Evolutionary conservation across 2,797 vertebrate species (phyloP).

Genomic region (Urocyon cinereoargenteus): DNA sequence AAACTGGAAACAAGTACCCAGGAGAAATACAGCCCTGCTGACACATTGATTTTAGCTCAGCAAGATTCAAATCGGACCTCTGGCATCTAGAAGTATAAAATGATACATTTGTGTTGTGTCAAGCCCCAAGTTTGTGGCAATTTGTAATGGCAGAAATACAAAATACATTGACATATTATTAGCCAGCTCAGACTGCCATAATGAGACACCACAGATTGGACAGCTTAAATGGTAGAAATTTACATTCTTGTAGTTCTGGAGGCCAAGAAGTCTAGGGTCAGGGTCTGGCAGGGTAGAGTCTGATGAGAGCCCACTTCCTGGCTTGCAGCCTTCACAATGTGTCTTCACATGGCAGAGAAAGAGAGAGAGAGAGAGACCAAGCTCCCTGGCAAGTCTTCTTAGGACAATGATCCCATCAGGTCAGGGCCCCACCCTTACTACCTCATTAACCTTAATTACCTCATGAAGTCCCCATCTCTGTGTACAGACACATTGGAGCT

Average conservation of each 20-base stretch:
- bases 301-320: background rate
- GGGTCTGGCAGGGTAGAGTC: background rate
- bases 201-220: background rate
- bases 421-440: background rate
- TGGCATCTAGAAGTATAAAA: background rate
- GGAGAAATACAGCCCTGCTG: background rate
- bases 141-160: background rate
- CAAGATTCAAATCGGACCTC: background rate
- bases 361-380: fast-evolving
- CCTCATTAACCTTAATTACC: background rate
- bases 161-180: background rate
- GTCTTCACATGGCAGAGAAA: no score
- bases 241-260: background rate
- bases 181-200: no score
- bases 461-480: background rate
- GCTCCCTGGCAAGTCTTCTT: background rate
- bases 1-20: background rate
- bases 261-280: background rate
- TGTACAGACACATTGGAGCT: background rate
- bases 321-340: background rate
- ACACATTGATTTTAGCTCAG: background rate
- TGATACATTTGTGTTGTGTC: background rate
- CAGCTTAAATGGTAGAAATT: background rate
- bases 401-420: no score
- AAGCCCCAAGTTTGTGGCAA: background rate